These are phyloP conservation scores for Serripes groenlandicus DNA, from an alignment of 2,888 invertebrate genomes.

Conservation along the genomic window DNA sequence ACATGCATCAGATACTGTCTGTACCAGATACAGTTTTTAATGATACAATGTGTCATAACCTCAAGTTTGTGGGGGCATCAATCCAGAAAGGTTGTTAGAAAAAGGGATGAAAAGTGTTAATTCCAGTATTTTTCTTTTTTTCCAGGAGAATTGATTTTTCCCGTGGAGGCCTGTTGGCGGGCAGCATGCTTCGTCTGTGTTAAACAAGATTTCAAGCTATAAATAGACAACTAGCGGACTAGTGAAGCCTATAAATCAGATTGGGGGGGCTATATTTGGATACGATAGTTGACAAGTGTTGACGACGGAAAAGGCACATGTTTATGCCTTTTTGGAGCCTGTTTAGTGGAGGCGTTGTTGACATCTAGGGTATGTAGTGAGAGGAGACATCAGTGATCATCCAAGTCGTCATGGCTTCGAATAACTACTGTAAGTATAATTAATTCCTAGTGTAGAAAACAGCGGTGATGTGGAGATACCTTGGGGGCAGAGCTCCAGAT, in stretches of 20 bases:
- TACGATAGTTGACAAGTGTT: slow-evolving; percentile 13
- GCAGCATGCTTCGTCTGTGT: slow-evolving; percentile 5
- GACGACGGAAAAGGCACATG: not conserved
- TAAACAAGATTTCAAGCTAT: slow-evolving; percentile 39
- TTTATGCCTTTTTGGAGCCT: not conserved
- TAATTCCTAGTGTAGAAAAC: slow-evolving; percentile 70
- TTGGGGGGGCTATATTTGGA: slow-evolving; percentile 29
- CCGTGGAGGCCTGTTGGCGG: slow-evolving; percentile 13
- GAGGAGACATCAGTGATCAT: not conserved
- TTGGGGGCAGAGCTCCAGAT: not conserved
- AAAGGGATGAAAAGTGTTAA: slow-evolving; percentile 16
- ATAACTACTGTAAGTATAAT: slow-evolving; percentile 17
- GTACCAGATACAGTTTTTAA: too few relatives aligned
- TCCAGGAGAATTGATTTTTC: slow-evolving; percentile 59
- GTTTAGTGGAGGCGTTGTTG: not conserved
- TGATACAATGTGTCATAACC: too few relatives aligned
- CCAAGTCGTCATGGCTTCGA: slow-evolving; percentile 10
- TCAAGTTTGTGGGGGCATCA: too few relatives aligned
- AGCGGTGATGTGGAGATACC: not conserved
- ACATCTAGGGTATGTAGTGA: not conserved
- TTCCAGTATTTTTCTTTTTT: slow-evolving; percentile 35
- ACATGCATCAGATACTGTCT: too few relatives aligned
- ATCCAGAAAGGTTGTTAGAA: too few relatives aligned
- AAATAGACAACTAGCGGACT: slow-evolving; percentile 37
- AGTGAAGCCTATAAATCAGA: slow-evolving; percentile 30